phyloP scores from a whole-genome alignment of 53 echinoderm and acorn worm species.

The Mesocentrotus franciscanus region DNA sequence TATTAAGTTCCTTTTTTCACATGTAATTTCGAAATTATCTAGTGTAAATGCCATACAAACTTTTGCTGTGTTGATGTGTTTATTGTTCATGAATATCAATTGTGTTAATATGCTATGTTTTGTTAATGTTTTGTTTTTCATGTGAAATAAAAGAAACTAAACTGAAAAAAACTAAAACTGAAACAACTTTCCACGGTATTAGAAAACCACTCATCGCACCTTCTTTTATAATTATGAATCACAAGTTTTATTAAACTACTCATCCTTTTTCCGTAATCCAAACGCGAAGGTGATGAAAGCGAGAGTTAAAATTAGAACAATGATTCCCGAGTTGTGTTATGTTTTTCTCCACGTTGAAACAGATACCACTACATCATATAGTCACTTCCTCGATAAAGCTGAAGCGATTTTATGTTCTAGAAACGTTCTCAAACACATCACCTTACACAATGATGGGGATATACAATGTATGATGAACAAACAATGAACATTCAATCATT shows the following conservation, averaged over 20 bases:
- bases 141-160: too few relatives aligned
- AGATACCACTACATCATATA: constrained; percentile 4
- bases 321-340: neutral
- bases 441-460: too few relatives aligned
- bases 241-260: neutral
- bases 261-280: constrained; percentile 25
- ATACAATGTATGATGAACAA: too few relatives aligned
- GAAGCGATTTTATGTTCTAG: neutral
- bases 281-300: constrained; percentile 1
- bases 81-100: too few relatives aligned
- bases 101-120: too few relatives aligned
- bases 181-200: neutral
- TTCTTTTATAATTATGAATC: constrained; percentile 1
- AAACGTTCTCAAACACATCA: neutral
- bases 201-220: constrained; percentile 21
- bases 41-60: too few relatives aligned
- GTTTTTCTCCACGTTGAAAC: neutral
- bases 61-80: too few relatives aligned
- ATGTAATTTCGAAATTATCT: too few relatives aligned
- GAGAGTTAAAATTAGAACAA: constrained; percentile 3
- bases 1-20: too few relatives aligned
- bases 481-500: too few relatives aligned
- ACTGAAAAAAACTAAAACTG: neutral
- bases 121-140: too few relatives aligned
- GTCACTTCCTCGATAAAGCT: constrained; percentile 30